Evolutionary conservation across 2,113 vertebrate genomes (phyloP).

Genomic region (Melanocharis versteri): DNA sequence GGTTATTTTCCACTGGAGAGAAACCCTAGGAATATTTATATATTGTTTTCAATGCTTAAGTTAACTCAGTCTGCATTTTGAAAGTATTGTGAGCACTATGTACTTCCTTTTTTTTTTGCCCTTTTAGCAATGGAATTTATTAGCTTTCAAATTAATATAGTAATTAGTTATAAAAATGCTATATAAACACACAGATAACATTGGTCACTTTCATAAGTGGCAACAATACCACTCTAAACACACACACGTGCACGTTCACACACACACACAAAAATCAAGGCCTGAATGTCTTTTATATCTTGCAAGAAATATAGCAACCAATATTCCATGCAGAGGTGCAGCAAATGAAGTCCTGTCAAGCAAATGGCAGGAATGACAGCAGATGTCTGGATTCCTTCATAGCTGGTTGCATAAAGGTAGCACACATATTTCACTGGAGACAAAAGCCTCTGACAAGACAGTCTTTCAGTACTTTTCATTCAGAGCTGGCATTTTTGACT

Average conservation of each 20-base stretch:
- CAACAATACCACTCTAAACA: background rate
- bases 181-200: background rate
- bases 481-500: constrained; percentile 48
- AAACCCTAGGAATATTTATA: background rate
- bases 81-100: background rate
- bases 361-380: constrained; percentile 61
- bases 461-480: constrained; percentile 37
- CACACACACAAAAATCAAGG: background rate
- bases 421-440: constrained; percentile 39
- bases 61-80: background rate
- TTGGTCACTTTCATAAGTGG: background rate
- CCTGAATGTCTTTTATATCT: constrained; percentile 33
- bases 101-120: background rate
- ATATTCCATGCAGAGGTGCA: constrained; percentile 60
- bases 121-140: background rate
- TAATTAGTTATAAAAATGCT: background rate
- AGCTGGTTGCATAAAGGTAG: constrained; percentile 61
- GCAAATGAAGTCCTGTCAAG: constrained; percentile 67
- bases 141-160: background rate
- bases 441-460: constrained; percentile 38
- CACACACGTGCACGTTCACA: background rate
- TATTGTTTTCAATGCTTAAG: background rate
- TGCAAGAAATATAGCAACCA: constrained; percentile 60
- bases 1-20: background rate
- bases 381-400: constrained; percentile 64